Evolutionary conservation across 1,140 invertebrate genomes (phyloP).

Genomic region (Vollenhovia emeryi): DNA sequence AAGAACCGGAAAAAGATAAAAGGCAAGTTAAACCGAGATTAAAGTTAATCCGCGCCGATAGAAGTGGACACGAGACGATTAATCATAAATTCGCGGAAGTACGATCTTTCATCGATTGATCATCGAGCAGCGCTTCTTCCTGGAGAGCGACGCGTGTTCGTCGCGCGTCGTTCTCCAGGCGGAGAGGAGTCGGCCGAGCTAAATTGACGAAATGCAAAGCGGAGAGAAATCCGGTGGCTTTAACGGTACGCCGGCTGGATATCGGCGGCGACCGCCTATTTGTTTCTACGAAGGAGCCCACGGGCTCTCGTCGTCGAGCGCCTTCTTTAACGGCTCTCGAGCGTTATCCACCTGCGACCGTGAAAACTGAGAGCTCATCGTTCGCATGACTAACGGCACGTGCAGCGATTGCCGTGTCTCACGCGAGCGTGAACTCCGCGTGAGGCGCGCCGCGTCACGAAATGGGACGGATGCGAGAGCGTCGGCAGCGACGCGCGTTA

Average conservation of each 20-base stretch:
- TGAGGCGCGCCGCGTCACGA: not conserved
- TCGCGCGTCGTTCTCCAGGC: not conserved
- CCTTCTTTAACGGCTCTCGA: slow-evolving; percentile 45
- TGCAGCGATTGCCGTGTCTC: slow-evolving; percentile 49
- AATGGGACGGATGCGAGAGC: slow-evolving; percentile 5
- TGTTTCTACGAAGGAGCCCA: not conserved
- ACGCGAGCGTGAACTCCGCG: slow-evolving; percentile 27
- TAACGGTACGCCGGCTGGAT: slow-evolving; percentile 23
- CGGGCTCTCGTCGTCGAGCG: not conserved
- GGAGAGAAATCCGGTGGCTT: slow-evolving; percentile 22
- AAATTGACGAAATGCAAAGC: not conserved
- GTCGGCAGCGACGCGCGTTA: not conserved
- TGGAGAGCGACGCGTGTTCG: not conserved
- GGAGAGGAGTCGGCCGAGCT: not conserved
- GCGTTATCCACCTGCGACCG: slow-evolving; percentile 57
- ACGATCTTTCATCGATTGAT: not conserved
- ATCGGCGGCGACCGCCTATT: not conserved
- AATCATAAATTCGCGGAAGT: not conserved
- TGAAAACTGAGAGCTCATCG: slow-evolving; percentile 53
- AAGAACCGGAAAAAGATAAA: not conserved
- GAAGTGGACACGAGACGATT: not conserved
- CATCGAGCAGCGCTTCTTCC: not conserved
- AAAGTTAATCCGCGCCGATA: not conserved
- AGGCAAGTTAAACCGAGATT: not conserved
- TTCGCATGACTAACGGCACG: slow-evolving; percentile 60